Evolutionary conservation across 1,140 invertebrate species (phyloP), one percentile per base, ranked within the genome.

Genomic region (Cyclina sinensis): DNA sequence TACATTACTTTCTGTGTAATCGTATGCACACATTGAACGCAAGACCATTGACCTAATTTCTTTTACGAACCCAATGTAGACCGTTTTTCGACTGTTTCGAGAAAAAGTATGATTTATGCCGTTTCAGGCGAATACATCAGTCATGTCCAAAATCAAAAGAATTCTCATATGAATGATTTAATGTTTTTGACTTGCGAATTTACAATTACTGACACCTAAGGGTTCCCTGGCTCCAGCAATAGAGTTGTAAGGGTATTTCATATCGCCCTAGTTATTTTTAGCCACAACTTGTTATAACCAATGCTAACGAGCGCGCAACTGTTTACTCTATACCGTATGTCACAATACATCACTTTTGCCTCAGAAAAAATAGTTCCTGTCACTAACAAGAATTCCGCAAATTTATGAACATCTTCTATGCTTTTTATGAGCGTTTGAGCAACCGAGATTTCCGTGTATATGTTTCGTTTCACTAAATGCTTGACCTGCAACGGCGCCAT

Each of bases 401-500:
- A 86, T 86, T 86, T 86, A 86, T 74, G 73, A 86, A 86, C 84
- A 59, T 59, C 74, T 62, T 86, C 32, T 30, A 32, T 39, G 70
- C 37, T 48, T 86, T 86, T 86, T 78, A 78, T 86, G 70, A 78
- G 70, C 84, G 35, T 74, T 54, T 65, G 43, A 68, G 46, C 35
- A 78, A 48, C 84, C 27, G 35, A 62, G 65, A n/a, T 54, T 78
- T 74, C 32, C 37, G 59, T 74, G 48, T 74, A 70, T 30, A 37
- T 80, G 74, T 79, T 87, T 76, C 84, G 59, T 68, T 70, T 65
- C 85, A 70, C 76, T 76, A 48, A 79, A 87, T 57, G 85, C 85
- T 87, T 87, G 73, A 78, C 76, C 85, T 79, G 85, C 35, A 68
- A 79, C 48, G 85, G 85, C 85, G 85, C 85, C 85, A 80, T 62